These are phyloP conservation scores for Protosalanx chinensis DNA, from an alignment of 2,797 vertebrate genomes.

Conservation along the genomic window DNA sequence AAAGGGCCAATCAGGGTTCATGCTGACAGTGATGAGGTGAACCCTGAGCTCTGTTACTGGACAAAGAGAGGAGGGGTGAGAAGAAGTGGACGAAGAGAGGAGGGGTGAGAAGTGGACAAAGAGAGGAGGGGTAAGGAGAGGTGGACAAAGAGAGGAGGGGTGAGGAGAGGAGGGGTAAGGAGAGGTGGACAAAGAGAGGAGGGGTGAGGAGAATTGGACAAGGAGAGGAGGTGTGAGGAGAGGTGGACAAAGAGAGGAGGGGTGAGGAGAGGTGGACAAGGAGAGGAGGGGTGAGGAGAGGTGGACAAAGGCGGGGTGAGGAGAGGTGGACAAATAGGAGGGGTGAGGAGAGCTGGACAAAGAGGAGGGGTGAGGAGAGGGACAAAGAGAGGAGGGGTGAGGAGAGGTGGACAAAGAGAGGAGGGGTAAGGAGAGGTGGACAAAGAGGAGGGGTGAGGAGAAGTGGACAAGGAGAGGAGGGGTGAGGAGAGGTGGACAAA, in stretches of 20 bases:
- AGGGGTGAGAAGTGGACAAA: too few relatives aligned
- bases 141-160: not conserved
- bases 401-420: too few relatives aligned
- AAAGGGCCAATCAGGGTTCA: conserved; percentile 29
- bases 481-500: too few relatives aligned
- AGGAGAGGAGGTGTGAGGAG: not conserved
- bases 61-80: not conserved
- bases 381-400: too few relatives aligned
- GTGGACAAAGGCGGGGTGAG: not conserved
- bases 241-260: not conserved
- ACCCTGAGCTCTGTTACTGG: not conserved
- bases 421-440: too few relatives aligned
- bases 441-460: not conserved
- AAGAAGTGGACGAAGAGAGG: not conserved
- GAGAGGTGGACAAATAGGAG: too few relatives aligned
- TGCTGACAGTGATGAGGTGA: conserved; percentile 18
- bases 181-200: too few relatives aligned
- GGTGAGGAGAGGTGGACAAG: not conserved
- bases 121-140: too few relatives aligned
- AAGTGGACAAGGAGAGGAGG: not conserved
- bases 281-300: too few relatives aligned
- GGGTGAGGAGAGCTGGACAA: too few relatives aligned
- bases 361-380: not conserved
- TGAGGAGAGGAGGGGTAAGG: too few relatives aligned
- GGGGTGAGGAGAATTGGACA: not conserved